These are phyloP conservation scores for Hephaestus fuliginosus DNA, from an alignment of 2,797 vertebrate genomes.

Conservation along the genomic window DNA sequence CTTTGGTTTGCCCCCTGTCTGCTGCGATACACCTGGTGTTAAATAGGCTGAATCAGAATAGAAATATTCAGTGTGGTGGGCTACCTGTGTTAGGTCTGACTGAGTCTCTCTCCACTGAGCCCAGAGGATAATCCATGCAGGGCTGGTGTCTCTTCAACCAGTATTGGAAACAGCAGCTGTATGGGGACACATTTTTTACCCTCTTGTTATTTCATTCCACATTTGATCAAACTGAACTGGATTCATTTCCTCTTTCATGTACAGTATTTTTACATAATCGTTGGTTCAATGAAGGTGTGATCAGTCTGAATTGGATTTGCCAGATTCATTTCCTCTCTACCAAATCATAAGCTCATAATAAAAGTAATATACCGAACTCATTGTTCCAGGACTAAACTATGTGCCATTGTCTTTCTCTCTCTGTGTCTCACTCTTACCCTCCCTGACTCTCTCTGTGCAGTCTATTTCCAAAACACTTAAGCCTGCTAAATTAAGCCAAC, in stretches of 20 bases:
- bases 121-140: slow-evolving; percentile 38
- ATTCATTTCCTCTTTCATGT: slow-evolving; percentile 22
- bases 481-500: slow-evolving; percentile 52
- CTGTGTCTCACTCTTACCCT: slow-evolving; percentile 6
- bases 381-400: slow-evolving; percentile 25
- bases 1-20: slow-evolving; percentile 52
- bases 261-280: slow-evolving; percentile 13
- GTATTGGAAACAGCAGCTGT: slow-evolving; percentile 41
- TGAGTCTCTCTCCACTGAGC: slow-evolving; percentile 34
- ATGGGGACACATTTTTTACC: slow-evolving; percentile 34
- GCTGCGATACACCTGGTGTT: slow-evolving; percentile 24
- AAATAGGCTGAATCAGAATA: slow-evolving; percentile 59
- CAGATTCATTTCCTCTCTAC: slow-evolving; percentile 40
- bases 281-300: slow-evolving; percentile 37
- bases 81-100: slow-evolving; percentile 24
- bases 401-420: slow-evolving; percentile 15
- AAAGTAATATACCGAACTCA: slow-evolving; percentile 43
- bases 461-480: slow-evolving; percentile 52
- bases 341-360: slow-evolving; percentile 39
- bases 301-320: slow-evolving; percentile 55
- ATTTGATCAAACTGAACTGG: slow-evolving; percentile 46
- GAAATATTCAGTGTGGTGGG: slow-evolving; percentile 45
- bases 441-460: slow-evolving; percentile 5
- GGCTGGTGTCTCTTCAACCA: slow-evolving; percentile 28
- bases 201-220: slow-evolving; percentile 40